Base-by-base conservation (phyloP, 2,888 invertebrate species). In the Ariolimax columbianus region DNA sequence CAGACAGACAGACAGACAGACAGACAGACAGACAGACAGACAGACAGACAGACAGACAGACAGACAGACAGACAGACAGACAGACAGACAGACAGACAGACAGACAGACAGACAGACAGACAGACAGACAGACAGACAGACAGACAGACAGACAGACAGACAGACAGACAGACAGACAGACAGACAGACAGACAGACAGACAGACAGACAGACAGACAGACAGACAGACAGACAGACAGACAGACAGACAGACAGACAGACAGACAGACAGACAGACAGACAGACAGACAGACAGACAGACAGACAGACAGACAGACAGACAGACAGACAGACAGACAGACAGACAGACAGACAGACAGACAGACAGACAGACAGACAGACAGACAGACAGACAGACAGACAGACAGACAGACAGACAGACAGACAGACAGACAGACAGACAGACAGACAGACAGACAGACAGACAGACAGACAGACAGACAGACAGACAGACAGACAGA, bases 361-460 rank as follows among this genome's bases (percentile, higher is more conserved):
- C 59, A 59, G 59, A 59, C 59, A 59, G 59, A 59, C 19, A 73
- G 55, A 82, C 38, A 72, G 73, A 73, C 72, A 81, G 81, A 66
- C 33, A 66, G 30, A 66, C 66, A 30, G 6, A 9, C 30, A 66
- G 33, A 33, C 66, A 33, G 30, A 66, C 33, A 66, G 9, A 66
- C 30, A 19, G 7, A 33, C 33, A 33, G 9, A 66, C 7, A 9
- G 63, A 63, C 19, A 55, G 63, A 30, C 63, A 72, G 40, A 63
- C 30, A 82, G 75, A 82, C 55, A 78, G 30, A 55, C 11, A 55
- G 59, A 78, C 33, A 59, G 36, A 59, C 33, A 78, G 78, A 78
- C 33, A 78, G 59, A 55, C 33, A 78, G 59, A 78, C 33, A 78
- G 59, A 33, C 30, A 77, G 77, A 51, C 47, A 77, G 47, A 77